A percentile compares a stretch with the other conserved stretches of the same genome.
Evolutionary conservation across 2,888 invertebrate genomes (phyloP).

Genomic region (Erebia palarica): DNA sequence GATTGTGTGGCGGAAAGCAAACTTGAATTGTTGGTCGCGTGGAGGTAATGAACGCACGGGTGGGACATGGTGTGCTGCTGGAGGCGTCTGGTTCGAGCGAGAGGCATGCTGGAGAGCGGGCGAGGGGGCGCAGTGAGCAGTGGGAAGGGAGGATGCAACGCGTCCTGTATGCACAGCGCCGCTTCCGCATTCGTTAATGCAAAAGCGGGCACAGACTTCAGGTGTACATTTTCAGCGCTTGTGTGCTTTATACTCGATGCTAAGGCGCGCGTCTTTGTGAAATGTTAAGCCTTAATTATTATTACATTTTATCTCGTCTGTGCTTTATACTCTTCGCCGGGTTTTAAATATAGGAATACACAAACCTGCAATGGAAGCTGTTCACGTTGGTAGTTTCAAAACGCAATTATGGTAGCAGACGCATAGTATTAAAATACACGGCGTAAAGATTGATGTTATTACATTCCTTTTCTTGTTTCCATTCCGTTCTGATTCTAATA

Average conservation of each 20-base stretch:
- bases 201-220: constrained; percentile 81
- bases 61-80: constrained; percentile 74
- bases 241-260: constrained; percentile 77
- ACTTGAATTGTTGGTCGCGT: constrained; percentile 81
- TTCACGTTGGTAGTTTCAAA: constrained; percentile 18
- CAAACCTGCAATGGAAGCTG: constrained; percentile 14
- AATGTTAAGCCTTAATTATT: constrained; percentile 75
- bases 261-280: constrained; percentile 78
- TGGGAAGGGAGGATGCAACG: constrained; percentile 62
- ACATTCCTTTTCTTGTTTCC: constrained; percentile 27
- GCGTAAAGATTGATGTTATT: constrained; percentile 25
- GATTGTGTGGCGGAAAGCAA: constrained; percentile 81
- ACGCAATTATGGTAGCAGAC: constrained; percentile 16
- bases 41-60: constrained; percentile 81
- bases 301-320: constrained; percentile 73
- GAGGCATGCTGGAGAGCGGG: constrained; percentile 54
- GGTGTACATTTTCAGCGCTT: constrained; percentile 81
- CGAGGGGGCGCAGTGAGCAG: constrained; percentile 46
- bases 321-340: constrained; percentile 49
- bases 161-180: constrained; percentile 80
- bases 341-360: constrained; percentile 45
- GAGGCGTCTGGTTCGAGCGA: constrained; percentile 74
- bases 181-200: constrained; percentile 83
- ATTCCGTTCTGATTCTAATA: constrained; percentile 28
- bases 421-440: background rate